These are phyloP conservation scores for Bombus superbus DNA, from an alignment of 1,140 invertebrate genomes.

Conservation along the genomic window DNA sequence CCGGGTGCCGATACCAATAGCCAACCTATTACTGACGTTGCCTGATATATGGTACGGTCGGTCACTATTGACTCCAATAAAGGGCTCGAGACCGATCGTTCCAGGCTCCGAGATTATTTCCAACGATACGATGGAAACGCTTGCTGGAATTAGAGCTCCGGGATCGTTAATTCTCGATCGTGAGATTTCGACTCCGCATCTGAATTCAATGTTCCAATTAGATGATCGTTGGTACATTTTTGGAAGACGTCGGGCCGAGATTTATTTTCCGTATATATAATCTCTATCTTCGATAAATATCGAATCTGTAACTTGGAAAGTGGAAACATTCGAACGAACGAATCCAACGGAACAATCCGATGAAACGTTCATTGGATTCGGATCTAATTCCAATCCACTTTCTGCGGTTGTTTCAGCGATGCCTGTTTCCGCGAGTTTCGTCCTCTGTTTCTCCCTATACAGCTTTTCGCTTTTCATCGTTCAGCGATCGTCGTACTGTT, in stretches of 20 bases:
- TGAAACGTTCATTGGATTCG: not conserved
- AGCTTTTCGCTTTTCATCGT: not conserved
- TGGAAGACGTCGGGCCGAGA: not conserved
- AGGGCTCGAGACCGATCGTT: conserved; percentile 9
- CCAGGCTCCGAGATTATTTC: not conserved
- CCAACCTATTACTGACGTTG: conserved; percentile 11
- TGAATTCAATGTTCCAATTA: not conserved
- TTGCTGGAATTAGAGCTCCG: not conserved
- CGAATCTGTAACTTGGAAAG: no score
- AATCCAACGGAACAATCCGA: no score
- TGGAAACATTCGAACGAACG: no score
- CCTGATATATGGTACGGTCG: conserved; percentile 15
- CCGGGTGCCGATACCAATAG: conserved; percentile 22
- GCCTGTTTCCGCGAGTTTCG: not conserved
- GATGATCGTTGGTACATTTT: not conserved
- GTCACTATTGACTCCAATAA: conserved; percentile 2
- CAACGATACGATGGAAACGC: not conserved
- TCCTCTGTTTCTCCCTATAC: not conserved
- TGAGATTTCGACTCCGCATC: not conserved
- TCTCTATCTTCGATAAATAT: no score
- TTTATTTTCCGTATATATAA: not conserved
- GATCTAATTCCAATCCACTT: not conserved
- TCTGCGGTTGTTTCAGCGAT: no score
- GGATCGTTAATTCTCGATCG: not conserved
- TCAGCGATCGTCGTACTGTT: no score